phyloP scores from a whole-genome alignment of 2,113 vertebrate species.

The Phyllostomus discolor region DNA sequence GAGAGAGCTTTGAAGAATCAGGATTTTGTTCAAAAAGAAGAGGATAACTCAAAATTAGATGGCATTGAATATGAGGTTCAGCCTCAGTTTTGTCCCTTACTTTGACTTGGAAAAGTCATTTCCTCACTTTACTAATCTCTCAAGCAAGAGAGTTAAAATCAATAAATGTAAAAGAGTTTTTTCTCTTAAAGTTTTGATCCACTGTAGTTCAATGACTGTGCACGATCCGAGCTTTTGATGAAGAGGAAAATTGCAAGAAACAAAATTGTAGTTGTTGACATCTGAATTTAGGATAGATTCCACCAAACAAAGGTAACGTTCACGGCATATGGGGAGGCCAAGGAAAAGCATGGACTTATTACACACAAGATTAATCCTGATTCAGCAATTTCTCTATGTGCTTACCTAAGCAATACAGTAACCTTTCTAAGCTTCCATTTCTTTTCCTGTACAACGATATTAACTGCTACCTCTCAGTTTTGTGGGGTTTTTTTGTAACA shows the following conservation, averaged over 20 bases:
- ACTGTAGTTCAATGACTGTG: neutral
- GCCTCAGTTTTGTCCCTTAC: neutral
- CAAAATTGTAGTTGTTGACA: neutral
- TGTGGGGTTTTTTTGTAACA: neutral
- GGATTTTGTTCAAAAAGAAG: neutral
- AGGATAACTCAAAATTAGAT: neutral
- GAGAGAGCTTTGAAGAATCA: neutral
- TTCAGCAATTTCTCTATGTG: neutral
- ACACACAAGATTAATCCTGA: neutral
- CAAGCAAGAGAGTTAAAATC: neutral
- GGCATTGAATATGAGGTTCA: neutral
- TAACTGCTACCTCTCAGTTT: neutral
- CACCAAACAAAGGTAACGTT: neutral
- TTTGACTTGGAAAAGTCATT: neutral
- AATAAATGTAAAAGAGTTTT: neutral
- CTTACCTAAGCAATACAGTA: neutral
- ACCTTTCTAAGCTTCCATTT: neutral
- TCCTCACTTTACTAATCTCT: neutral
- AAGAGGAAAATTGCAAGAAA: neutral
- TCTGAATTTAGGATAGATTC: neutral
- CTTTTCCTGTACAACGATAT: neutral
- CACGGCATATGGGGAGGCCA: neutral
- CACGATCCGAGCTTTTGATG: neutral
- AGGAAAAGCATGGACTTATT: neutral
- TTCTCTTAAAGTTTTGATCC: neutral